phyloP scores from a whole-genome alignment of 1,140 invertebrate species.

The Meloidogyne exigua region DNA sequence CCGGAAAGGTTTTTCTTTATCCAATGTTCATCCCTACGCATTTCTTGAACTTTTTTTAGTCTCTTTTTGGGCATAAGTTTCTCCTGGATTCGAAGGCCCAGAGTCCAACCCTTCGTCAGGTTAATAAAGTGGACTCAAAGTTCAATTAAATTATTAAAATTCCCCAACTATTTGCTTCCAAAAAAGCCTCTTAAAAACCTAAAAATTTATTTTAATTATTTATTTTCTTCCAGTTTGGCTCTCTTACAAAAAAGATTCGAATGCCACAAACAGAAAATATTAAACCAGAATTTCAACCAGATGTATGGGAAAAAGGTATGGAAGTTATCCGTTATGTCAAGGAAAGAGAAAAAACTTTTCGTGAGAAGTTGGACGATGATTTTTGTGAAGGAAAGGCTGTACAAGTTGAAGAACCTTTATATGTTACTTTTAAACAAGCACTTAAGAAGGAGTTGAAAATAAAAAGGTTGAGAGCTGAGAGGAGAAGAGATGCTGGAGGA shows the following conservation, averaged over 20 bases:
- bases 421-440: conserved; percentile 3
- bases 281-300: conserved; percentile 9
- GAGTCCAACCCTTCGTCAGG: no score
- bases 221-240: conserved; percentile 20
- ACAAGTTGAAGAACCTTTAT: conserved; percentile 9
- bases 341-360: conserved; percentile 15
- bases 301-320: conserved; percentile 17
- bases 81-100: no score
- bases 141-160: no score
- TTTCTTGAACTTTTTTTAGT: no score
- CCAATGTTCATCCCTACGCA: no score
- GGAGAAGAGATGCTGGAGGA: neutral
- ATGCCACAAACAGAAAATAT: conserved; percentile 17
- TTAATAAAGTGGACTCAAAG: no score
- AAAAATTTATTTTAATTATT: neutral
- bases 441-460: neutral
- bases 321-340: conserved; percentile 1
- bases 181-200: no score
- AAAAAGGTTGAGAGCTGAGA: neutral
- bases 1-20: no score
- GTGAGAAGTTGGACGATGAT: conserved; percentile 19
- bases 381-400: conserved; percentile 15
- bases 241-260: conserved; percentile 6
- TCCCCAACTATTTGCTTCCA: no score
- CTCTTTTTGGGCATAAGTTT: no score